These are phyloP conservation scores for Tolypeutes matacus DNA, from an alignment of 2,797 vertebrate genomes.

Conservation along the genomic window DNA sequence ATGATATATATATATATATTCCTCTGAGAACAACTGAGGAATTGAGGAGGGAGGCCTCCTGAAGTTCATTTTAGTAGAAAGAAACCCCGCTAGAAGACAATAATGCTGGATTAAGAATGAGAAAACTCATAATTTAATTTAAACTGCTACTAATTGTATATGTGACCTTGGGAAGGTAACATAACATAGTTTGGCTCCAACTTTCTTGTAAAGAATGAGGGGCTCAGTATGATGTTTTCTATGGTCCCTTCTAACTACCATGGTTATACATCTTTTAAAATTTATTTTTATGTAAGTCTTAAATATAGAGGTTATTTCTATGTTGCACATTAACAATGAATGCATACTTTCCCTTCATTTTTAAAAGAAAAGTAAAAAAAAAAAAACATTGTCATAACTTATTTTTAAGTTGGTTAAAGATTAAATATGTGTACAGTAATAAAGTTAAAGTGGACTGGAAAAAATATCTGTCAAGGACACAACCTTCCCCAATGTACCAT, in stretches of 20 bases:
- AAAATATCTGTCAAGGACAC: conserved; percentile 61
- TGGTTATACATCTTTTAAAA: background rate
- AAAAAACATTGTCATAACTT: background rate
- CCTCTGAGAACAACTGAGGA: background rate
- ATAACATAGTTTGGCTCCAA: background rate
- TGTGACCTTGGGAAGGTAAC: background rate
- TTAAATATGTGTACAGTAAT: conserved; percentile 15
- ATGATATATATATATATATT: background rate
- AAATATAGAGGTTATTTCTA: background rate
- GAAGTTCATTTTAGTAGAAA: background rate
- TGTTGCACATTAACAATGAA: background rate
- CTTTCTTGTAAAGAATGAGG: background rate
- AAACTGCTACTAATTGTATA: background rate
- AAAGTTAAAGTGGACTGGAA: conserved; percentile 4
- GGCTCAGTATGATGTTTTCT: background rate
- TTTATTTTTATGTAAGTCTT: background rate
- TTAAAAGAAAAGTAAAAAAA: background rate
- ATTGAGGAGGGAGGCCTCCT: background rate
- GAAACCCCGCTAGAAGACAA: background rate
- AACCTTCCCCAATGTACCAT: background rate
- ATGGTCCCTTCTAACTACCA: background rate
- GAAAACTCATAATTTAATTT: background rate
- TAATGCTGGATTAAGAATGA: background rate
- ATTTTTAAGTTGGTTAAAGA: background rate
- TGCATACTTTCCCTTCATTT: background rate